Base-by-base conservation (phyloP, 2,113 vertebrate species). In the Phaethornis superciliosus region DNA sequence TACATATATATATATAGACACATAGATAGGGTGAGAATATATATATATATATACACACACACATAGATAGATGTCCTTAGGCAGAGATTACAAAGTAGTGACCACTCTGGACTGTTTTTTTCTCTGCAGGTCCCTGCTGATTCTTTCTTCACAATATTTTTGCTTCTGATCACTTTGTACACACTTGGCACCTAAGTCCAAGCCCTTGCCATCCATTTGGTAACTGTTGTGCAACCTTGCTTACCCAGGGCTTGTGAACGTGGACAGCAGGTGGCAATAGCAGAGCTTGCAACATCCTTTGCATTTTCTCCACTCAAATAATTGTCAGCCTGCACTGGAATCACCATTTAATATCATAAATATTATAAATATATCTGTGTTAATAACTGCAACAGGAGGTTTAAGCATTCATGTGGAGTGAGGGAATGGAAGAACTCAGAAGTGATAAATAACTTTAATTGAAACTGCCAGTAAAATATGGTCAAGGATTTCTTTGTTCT, bases 251-350 rank as follows among this genome's bases (percentile, higher is more conserved):
- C n/a, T 18, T 58, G 80, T 62, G 68, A 55, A 51, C 4, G 4
- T 78, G 65, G 49, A 86, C 74, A 93, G 81, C 89, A 91, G 87
- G 62, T 93, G 85, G 85, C 88, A 92, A 95, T n/a, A 92, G 81
- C 80, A 92, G 72, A 82, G 63, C 77, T 85, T 79, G 35, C 67
- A 82, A 54, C 67, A 62, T 78, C 24, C 55, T 87, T 70, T 68
- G 12, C 8, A 0, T 80, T 89, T 28, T 76, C 51, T 77, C 44
- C 6, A 22, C 51, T 87, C 51, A 76, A 69, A 20, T 62, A 81
- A 62, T 46, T 84, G 72, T 52, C 58, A 89, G 17, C 28, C 30
- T 51, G 13, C 59, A 58, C 27, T 69, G 32, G 22, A 77, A 62
- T 90, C 30, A 28, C 37, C 22, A 33, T 49, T 84, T 74, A 46